phyloP scores from a whole-genome alignment of 2,797 vertebrate genomes.

The Arvicola amphibius region DNA sequence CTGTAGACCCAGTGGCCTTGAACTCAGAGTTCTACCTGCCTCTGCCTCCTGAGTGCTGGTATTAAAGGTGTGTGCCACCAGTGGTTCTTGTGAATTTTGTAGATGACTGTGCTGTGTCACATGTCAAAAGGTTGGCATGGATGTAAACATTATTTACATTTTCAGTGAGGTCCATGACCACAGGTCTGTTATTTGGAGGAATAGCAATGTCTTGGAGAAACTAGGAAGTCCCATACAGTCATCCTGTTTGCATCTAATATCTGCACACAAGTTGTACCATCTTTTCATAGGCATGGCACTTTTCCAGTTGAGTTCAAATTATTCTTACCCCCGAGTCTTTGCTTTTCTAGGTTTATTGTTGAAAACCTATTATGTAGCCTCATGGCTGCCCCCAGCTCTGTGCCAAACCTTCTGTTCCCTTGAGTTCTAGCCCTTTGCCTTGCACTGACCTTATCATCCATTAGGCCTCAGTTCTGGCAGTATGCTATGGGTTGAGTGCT shows the following conservation, averaged over 20 bases:
- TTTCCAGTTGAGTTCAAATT: slow-evolving; percentile 45
- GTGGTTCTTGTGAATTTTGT: background rate
- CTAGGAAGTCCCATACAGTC: background rate
- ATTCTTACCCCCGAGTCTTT: background rate
- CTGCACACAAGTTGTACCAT: background rate
- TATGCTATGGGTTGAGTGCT: background rate
- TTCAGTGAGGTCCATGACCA: background rate
- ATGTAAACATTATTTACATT: slow-evolving; percentile 15
- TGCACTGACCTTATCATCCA: background rate
- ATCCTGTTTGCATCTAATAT: background rate
- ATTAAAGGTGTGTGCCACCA: background rate
- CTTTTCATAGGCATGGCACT: background rate
- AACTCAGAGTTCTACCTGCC: background rate
- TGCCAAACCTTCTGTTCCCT: background rate
- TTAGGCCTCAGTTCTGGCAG: background rate
- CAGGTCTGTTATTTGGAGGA: slow-evolving; percentile 25
- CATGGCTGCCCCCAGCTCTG: background rate
- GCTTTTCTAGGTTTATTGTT: slow-evolving; percentile 15
- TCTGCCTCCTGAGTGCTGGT: background rate
- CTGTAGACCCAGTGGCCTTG: background rate
- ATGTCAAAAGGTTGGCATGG: background rate
- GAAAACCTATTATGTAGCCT: background rate
- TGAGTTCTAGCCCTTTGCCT: background rate
- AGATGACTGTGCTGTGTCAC: background rate
- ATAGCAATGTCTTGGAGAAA: slow-evolving; percentile 3